Percentiles rank a stretch among this genome's conserved stretches.
These are phyloP conservation scores for Turdus rufiventris DNA, from an alignment of 2,113 vertebrate genomes.

Conservation along the genomic window DNA sequence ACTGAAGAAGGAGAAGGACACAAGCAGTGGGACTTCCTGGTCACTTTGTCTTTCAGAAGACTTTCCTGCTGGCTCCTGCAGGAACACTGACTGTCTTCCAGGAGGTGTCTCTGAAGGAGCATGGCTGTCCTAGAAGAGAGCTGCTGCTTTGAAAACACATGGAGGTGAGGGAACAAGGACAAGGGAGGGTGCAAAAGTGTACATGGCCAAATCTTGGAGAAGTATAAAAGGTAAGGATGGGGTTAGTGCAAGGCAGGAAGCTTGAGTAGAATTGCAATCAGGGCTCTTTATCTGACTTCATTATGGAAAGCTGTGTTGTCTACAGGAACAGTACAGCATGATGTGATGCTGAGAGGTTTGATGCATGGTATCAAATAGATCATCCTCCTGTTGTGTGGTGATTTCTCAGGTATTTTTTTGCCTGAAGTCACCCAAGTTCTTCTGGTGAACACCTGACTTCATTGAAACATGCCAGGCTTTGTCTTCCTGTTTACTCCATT, in stretches of 20 bases:
- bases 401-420: not conserved
- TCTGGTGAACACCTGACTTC: not conserved
- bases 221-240: not conserved
- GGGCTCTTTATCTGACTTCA: not conserved
- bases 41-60: not conserved
- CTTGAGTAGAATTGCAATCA: not conserved
- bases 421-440: not conserved
- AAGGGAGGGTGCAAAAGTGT: not conserved
- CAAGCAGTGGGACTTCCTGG: not conserved
- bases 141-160: not conserved
- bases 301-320: not conserved
- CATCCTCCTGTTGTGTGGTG: not conserved
- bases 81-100: not conserved
- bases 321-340: not conserved
- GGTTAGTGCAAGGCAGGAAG: not conserved
- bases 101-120: not conserved
- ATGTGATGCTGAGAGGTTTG: not conserved
- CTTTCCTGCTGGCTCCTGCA: not conserved
- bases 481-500: not conserved
- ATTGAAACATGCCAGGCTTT: not conserved
- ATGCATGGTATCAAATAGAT: not conserved
- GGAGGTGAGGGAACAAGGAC: not conserved
- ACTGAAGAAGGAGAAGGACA: not conserved
- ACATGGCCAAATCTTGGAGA: fast-evolving
- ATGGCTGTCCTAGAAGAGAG: not conserved